Conservation (phyloP, 2,797 vertebrate species). For the Botia almorhae region DNA sequence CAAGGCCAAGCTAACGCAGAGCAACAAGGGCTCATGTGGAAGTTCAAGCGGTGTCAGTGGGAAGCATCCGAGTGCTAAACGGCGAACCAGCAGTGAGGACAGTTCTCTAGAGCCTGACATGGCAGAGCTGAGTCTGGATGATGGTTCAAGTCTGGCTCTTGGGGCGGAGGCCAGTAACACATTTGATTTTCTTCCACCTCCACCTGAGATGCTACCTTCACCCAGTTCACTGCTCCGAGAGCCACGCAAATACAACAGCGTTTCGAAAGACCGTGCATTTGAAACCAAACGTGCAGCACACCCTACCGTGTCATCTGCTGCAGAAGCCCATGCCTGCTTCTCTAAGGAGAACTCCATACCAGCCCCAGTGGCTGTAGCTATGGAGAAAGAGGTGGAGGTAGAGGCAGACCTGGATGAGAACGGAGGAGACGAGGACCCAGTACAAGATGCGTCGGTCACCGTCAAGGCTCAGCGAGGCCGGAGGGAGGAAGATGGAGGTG, state of each 20-base stretch:
- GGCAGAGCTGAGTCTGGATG: constrained; percentile 93
- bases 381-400: constrained; percentile 66
- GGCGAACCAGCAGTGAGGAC: constrained; percentile 96
- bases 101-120: constrained; percentile 96
- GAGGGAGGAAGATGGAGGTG: constrained; percentile 59
- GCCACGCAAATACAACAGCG: constrained; percentile 69
- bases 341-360: constrained; percentile 69
- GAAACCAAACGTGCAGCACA: constrained; percentile 67
- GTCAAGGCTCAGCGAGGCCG: constrained; percentile 50
- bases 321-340: constrained; percentile 62
- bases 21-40: constrained; percentile 67
- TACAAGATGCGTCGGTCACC: constrained; percentile 55
- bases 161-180: constrained; percentile 98
- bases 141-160: constrained; percentile 90
- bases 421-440: constrained; percentile 67
- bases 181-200: constrained; percentile 87
- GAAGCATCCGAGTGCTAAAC: constrained; percentile 86
- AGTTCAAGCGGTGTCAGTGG: constrained; percentile 68
- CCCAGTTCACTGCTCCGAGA: constrained; percentile 80
- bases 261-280: constrained; percentile 66
- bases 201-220: constrained; percentile 78
- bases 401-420: constrained; percentile 70
- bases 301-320: constrained; percentile 48
- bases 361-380: constrained; percentile 53
- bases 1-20: constrained; percentile 85